Base-by-base conservation (phyloP, 2,113 vertebrate species). In the Argyrosomus japonicus region DNA sequence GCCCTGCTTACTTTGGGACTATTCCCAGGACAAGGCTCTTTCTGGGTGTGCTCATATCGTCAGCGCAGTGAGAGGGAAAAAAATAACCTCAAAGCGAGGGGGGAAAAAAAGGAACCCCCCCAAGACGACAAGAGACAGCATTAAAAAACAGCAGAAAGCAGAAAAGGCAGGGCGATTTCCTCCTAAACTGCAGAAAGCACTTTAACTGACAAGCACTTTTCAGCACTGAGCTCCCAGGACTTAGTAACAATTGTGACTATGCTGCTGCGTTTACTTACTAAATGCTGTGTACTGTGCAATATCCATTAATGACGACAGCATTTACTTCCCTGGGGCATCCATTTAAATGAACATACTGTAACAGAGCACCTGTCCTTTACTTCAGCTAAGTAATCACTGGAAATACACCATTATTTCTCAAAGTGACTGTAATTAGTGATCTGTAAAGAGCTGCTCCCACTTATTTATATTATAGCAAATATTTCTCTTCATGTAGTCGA, bases 21-120 rank as follows among this genome's bases (percentile, higher is more conserved):
- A 89, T 92, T 94, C 94, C 95, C 95, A 90, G 87, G 88, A 92
- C 85, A 88, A 83, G 83, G 56, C 74, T 93, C 87, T 88, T 87
- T 91, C 73, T 88, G 85, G 17, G 88, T 83, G 71, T 78, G 61
- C 84, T 79, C 68, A 84, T 87, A 84, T 77, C 50, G 48, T 86
- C 75, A 80, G 76, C 21, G 61, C 54, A 88, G 81, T 1, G 45
- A 84, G 48, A 84, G 76, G 36, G 61, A 61, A 77, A 75, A 85
- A 91, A 90, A 89, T 61, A 68, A 79, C 77, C 76, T 81, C 69
- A 61, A 88, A 83, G 56, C 12, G 21, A 69, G n/a, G 27, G 17
- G 18, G 5, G 7, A 73, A 68, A 71, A 56, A 56, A 61, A 53
- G 71, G 23, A 47, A 65, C 57, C 54, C 68, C 68, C 58, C 64